Evolutionary conservation across 1,140 invertebrate genomes (phyloP), one percentile per base, ranked within the genome.

Genomic region (Drosophila sucinea): DNA sequence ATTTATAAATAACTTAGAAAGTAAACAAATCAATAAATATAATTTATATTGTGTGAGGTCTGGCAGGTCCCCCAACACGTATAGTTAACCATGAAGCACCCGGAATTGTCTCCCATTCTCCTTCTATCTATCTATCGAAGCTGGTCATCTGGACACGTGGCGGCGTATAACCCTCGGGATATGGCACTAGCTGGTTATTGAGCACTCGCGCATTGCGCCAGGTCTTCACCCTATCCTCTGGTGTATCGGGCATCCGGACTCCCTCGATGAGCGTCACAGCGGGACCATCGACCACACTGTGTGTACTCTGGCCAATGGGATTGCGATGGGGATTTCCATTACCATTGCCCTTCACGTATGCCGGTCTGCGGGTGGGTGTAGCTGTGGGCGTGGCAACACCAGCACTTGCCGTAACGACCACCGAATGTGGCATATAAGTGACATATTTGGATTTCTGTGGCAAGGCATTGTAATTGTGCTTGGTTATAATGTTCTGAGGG

Each of bases 131-230:
- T 85, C 90, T 91, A 44, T 91, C 90, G 35, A 91, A 91, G 54
- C 87, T 90, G 66, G 84, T 86, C 71, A 91, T 90, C 69, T 91
- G 83, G 2, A 89, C 94, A 67, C 93, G 93, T 8, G 94, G 93
- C 70, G 95, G 95, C 82, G 93, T 94, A 69, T 95, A 95, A 10
- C 94, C 95, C 76, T 94, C 93, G 54, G 95, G 94, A 80, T 95
- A 95, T 55, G 95, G 94, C 29, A 96, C 92, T 63, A 97, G 84
- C 90, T 96, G 94, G 51, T 96, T 96, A 79, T 97, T 97, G 29
- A 97, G 96, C 1, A 98, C 96, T 67, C 96, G 92, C 0, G 96
- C 96, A 92, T 97, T 97, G 57, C 97, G 93, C 96, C 96, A 98
- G 1, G 94, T 95, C 82, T 96, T 95, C 8, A 93, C 91, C 65